Evolutionary conservation across 2,888 invertebrate species (phyloP), one percentile per base, ranked within the genome.

Genomic region (Zele albiditarsus): DNA sequence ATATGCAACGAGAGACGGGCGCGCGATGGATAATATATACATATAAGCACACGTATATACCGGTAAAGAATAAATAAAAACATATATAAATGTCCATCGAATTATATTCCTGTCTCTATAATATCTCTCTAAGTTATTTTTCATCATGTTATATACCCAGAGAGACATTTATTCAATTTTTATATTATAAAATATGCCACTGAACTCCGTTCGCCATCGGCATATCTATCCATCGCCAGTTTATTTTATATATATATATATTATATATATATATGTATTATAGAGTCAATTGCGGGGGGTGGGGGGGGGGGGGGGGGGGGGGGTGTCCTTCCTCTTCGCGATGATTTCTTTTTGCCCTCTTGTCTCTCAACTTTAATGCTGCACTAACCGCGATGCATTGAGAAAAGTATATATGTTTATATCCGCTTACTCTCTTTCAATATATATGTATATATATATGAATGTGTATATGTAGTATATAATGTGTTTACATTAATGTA

Each of bases 401-500:
- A 46, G 16, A 46, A 46, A 46, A 46, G 46, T n/a, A 46, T 46
- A n/a, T 46, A 4, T 46, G 4, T n/a, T 16, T 53, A 53, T 20
- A n/a, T 46, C 46, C 38, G 38, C 38, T 38, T 12, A 38, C 38
- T 38, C 38, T 38, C 12, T 38, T 38, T 12, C 12, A 38, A 20
- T 53, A 53, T 53, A 53, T 53, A 53, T 20, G 5, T 49, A 49
- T 49, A 49, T 53, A 53, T 53, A 20, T 53, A 53, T 53, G 8
- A n/a, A 53, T 20, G 5, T 49, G n/a, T 53, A 6, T 53, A 53
- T 53, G n/a, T 53, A 53, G 20, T 53, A 53, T n/a, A 10, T 53
- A 53, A 53, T 53, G 81, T 86, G 85, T 84, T 88, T 88, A 85
- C 88, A 88, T 88, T 87, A 88, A 88, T 88, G 88, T 88, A 88